Evolutionary conservation across 2,888 invertebrate species (phyloP).

Genomic region (Cryptophagus acutangulus): DNA sequence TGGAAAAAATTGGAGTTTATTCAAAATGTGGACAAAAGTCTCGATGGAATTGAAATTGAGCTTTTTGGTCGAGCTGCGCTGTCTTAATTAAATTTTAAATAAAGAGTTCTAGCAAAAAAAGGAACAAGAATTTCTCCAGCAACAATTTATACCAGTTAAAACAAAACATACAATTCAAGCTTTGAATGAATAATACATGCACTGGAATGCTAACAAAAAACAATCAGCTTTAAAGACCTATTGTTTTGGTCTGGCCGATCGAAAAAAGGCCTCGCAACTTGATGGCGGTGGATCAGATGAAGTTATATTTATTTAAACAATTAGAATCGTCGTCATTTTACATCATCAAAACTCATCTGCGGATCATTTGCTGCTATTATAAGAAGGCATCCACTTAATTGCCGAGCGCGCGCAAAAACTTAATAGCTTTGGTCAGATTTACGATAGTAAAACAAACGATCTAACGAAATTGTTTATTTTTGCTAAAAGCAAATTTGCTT

Average conservation of each 20-base stretch:
- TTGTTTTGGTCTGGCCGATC: slow-evolving; percentile 29
- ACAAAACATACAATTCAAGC: too few relatives aligned
- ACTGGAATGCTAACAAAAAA: slow-evolving; percentile 29
- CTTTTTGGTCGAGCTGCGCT: too few relatives aligned
- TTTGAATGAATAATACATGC: slow-evolving; percentile 31
- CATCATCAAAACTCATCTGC: slow-evolving; percentile 17
- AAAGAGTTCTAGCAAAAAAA: too few relatives aligned
- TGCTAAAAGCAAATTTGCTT: background rate
- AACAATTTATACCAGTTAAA: too few relatives aligned
- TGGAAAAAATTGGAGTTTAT: too few relatives aligned
- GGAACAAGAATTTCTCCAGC: too few relatives aligned
- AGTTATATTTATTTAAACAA: slow-evolving; percentile 35
- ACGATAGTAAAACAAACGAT: slow-evolving; percentile 21
- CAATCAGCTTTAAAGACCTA: slow-evolving; percentile 29
- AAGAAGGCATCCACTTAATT: slow-evolving; percentile 25
- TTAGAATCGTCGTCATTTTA: slow-evolving; percentile 27
- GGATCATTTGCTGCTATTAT: slow-evolving; percentile 13
- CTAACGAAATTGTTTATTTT: background rate
- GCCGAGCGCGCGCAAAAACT: slow-evolving; percentile 25
- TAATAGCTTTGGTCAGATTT: slow-evolving; percentile 24
- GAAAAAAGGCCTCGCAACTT: background rate
- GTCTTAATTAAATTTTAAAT: too few relatives aligned
- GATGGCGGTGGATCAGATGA: slow-evolving; percentile 20
- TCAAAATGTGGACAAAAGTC: too few relatives aligned
- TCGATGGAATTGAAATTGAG: too few relatives aligned